Conservation (phyloP, 1,140 invertebrate genomes). For the Lerema accius region DNA sequence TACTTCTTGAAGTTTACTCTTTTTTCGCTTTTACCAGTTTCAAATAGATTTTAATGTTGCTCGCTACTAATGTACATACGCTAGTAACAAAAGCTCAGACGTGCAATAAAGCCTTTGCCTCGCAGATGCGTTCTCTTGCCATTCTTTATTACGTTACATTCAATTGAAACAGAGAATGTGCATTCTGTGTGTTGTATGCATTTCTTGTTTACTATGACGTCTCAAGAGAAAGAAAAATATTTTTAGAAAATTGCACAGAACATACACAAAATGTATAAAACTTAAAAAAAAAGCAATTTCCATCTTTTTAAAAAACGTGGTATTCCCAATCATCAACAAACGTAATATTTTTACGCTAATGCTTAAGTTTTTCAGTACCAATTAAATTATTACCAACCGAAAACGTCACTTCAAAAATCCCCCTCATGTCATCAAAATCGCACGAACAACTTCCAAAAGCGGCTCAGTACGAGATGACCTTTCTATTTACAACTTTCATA, state of each 20-base stretch:
- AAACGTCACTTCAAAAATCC: no score
- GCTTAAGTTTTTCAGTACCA: no score
- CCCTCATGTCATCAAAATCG: no score
- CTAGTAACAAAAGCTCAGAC: neutral
- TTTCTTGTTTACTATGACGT: neutral
- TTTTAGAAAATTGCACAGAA: neutral
- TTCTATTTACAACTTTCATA: neutral
- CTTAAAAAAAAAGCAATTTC: no score
- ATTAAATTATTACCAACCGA: no score
- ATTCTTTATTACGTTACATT: constrained; percentile 18
- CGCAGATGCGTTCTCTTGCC: constrained; percentile 8
- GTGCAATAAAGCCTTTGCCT: constrained; percentile 6
- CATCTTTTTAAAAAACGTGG: no score
- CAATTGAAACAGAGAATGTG: constrained; percentile 15
- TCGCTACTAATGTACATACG: neutral
- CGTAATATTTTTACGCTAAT: no score
- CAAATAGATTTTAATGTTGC: neutral
- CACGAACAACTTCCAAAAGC: no score
- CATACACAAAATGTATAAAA: no score
- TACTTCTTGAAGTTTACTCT: neutral
- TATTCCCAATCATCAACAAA: no score
- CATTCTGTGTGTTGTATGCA: neutral
- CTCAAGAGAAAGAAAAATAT: neutral
- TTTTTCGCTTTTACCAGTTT: neutral
- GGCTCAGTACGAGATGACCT: no score